Evolutionary conservation across 2,888 invertebrate genomes (phyloP), one percentile per base, ranked within the genome.

Genomic region (Tridacna crocea): DNA sequence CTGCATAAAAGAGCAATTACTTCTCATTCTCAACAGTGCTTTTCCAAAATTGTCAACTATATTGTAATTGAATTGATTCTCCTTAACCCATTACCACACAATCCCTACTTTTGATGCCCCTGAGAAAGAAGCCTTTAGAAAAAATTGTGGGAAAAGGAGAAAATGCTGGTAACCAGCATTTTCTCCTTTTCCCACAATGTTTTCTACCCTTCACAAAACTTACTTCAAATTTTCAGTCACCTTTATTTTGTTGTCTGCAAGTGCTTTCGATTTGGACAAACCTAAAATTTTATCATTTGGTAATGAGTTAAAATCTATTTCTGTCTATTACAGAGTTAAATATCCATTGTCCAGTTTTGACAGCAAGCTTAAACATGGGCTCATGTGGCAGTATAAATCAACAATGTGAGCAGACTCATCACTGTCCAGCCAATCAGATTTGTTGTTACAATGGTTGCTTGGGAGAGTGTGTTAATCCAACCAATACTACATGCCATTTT

Each of bases 361-460:
- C 68, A n/a, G 24, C 36, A 24, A 24, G 27, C n/a, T 15, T 15
- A 11, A 24, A 66, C n/a, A 66, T n/a, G 11, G 27, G 46, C 46
- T 15, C 66, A 8, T 22, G 51, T 12, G 15, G 60, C 26, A 27
- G 26, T 51, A 24, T 19, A 19, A 15, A 11, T 10, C n/a, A 74
- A 12, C 15, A 77, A 51, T 84, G 84, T 26, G 58, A 77, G 8
- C 24, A 17, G 11, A 68, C 79, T 55, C 3, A 17, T 15, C 68
- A 77, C 58, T 84, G 84, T 72, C 51, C 68, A 6, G 75, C 47
- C 15, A 61, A 77, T 55, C 46, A 68, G 12, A 74, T 79, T 3
- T 84, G 84, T 47, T 84, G 84, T 72, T 79, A 65, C 70, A 66
- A 82, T 48, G 84, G 84, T 4, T 80, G 77, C 24, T 36, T 22